Evolutionary conservation across 2,113 vertebrate species (phyloP).

Genomic region (Centropus bengalensis): DNA sequence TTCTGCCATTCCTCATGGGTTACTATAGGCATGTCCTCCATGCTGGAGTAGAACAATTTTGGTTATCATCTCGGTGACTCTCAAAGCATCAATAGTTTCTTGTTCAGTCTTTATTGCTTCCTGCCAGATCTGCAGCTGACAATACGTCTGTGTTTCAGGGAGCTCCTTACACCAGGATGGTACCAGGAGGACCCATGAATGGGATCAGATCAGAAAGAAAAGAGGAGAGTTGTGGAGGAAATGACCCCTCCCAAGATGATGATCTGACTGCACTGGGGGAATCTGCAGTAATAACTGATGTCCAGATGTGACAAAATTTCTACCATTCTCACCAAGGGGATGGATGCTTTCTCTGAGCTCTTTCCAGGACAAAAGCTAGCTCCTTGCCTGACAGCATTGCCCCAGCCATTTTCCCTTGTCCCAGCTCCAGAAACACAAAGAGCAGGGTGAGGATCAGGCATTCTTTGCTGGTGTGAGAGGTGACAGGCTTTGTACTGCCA

Average conservation of each 20-base stretch:
- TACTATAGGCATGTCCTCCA: neutral
- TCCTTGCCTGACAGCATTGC: neutral
- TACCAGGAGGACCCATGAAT: neutral
- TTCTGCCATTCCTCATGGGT: neutral
- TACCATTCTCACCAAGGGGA: neutral
- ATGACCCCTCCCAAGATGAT: neutral
- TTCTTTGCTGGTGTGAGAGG: neutral
- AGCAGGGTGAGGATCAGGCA: accelerated
- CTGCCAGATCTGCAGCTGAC: neutral
- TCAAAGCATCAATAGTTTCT: neutral
- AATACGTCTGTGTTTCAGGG: neutral
- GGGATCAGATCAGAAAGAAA: neutral
- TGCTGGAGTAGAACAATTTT: neutral
- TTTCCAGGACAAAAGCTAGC: neutral
- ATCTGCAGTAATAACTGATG: neutral
- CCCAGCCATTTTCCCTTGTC: neutral
- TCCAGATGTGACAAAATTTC: neutral
- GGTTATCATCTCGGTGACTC: neutral
- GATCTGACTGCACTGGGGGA: neutral
- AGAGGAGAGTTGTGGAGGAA: neutral
- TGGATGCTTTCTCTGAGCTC: neutral
- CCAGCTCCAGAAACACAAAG: neutral
- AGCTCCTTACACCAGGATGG: neutral
- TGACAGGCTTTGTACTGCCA: neutral
- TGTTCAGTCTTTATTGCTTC: neutral